Evolutionary conservation across 1,140 invertebrate species (phyloP), one percentile per base, ranked within the genome.

Genomic region (Brachionus rubens): DNA sequence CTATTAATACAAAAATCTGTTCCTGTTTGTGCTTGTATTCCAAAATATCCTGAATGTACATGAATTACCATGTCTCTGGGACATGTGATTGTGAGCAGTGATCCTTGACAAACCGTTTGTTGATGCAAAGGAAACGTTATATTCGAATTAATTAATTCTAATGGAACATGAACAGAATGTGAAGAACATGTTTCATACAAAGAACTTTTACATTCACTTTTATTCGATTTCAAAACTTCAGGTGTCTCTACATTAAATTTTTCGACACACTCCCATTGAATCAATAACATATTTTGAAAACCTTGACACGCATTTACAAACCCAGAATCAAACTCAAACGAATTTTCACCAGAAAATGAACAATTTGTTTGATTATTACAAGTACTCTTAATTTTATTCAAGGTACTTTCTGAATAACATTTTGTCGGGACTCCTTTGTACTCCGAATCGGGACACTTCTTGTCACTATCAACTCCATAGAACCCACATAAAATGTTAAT

Each of bases 1-100:
- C 0, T 54, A 33, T 21, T 30, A 4, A 16, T 30, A 33, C 68
- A 72, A 33, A 48, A 48, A 30, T 10, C 28, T 10, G 28, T 28
- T 6, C 33, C 24, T 5, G 68, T 72, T 12, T 48, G 10, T 6
- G 21, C 16, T 40, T 72, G 68, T 12, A 72, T 72, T n/a, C 68
- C 68, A 72, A 50, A 72, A 36, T 72, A 72, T 14, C 30, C 68
- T n/a, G 68, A 48, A 33, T 72, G 50, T 14, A 72, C 50, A 48
- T 72, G 68, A 50, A 72, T 72, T 30, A 50, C 46, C 21, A 50
- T 10, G 9, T 48, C 46, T 3, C 16, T 19, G 10, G 68, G 68
- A 54, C 68, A 72, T 6, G 14, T 26, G 5, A 72, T 14, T n/a
- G 50, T 36, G 3, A 54, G 12, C 1, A 2, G 30, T 0, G 68